phyloP scores from a whole-genome alignment of 2,888 invertebrate species.

The Stenoptilia bipunctidactyla region DNA sequence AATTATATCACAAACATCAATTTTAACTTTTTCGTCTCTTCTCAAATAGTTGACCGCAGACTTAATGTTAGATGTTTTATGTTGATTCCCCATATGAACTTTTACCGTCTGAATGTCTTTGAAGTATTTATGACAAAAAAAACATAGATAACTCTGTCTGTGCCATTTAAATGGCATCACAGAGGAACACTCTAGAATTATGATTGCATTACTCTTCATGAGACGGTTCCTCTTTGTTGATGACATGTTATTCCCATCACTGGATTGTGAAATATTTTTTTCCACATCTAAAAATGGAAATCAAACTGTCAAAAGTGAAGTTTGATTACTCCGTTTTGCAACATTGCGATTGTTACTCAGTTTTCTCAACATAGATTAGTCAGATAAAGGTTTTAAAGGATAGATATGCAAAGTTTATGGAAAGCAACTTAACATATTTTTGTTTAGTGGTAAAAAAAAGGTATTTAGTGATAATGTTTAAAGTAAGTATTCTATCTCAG shows the following conservation, averaged over 20 bases:
- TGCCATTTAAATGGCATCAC: constrained; percentile 58
- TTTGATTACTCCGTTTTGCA: no score
- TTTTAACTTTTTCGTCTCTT: constrained; percentile 54
- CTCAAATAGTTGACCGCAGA: constrained; percentile 43
- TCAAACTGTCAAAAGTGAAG: constrained; percentile 4
- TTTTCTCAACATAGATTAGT: no score
- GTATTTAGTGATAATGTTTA: no score
- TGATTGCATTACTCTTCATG: constrained; percentile 48
- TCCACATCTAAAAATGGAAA: constrained; percentile 52
- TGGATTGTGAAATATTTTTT: neutral
- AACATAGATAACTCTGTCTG: constrained; percentile 50
- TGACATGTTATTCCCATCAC: constrained; percentile 35
- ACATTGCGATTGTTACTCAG: no score
- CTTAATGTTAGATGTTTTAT: constrained; percentile 34
- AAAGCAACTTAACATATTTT: no score
- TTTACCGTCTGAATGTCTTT: constrained; percentile 37
- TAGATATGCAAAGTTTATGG: no score
- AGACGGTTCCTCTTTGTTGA: constrained; percentile 47
- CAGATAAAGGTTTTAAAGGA: no score
- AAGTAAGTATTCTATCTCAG: no score
- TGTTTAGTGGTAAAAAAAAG: no score
- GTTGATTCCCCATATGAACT: constrained; percentile 41
- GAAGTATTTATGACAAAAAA: constrained; percentile 47
- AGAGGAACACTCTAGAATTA: constrained; percentile 41
- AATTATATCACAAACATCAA: constrained; percentile 33